phyloP scores from a whole-genome alignment of 1,140 invertebrate genomes.

The Halictus rubicundus region DNA sequence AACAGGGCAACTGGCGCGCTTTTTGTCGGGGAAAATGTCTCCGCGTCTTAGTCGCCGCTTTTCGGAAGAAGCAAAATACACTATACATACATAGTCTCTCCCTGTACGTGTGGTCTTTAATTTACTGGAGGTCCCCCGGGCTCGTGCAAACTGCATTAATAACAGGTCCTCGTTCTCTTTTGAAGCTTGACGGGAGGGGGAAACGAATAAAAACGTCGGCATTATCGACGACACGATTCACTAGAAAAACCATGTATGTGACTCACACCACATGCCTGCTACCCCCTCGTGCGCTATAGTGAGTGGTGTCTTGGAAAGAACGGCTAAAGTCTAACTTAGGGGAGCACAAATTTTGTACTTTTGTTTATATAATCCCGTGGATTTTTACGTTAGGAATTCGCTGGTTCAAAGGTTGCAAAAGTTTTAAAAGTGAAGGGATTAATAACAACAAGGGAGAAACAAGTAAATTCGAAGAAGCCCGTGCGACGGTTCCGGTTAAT shows the following conservation, averaged over 20 bases:
- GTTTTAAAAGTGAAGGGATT: too few relatives aligned
- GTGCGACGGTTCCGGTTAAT: not conserved
- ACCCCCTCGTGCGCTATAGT: too few relatives aligned
- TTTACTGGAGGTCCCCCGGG: constrained; percentile 8
- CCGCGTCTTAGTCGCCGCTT: not conserved
- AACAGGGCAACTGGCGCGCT: not conserved
- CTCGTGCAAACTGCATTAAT: constrained; percentile 31
- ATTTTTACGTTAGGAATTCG: too few relatives aligned
- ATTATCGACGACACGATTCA: not conserved
- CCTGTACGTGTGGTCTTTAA: constrained; percentile 11
- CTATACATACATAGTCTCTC: not conserved
- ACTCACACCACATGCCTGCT: too few relatives aligned
- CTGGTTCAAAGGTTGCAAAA: too few relatives aligned
- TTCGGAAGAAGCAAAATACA: not conserved
- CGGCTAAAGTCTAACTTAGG: too few relatives aligned
- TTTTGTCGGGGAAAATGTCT: constrained; percentile 1
- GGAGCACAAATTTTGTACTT: too few relatives aligned
- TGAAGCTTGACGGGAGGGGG: not conserved
- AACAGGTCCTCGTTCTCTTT: constrained; percentile 20
- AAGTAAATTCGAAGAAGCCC: not conserved
- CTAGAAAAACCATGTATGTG: too few relatives aligned
- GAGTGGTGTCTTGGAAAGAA: too few relatives aligned
- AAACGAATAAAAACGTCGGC: constrained; percentile 6
- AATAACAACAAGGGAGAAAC: too few relatives aligned
- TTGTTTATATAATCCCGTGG: too few relatives aligned